Percentiles rank a stretch among this genome's conserved stretches.
These are phyloP conservation scores for Shargacucullia verbasci DNA, from an alignment of 2,888 invertebrate genomes.

Conservation along the genomic window DNA sequence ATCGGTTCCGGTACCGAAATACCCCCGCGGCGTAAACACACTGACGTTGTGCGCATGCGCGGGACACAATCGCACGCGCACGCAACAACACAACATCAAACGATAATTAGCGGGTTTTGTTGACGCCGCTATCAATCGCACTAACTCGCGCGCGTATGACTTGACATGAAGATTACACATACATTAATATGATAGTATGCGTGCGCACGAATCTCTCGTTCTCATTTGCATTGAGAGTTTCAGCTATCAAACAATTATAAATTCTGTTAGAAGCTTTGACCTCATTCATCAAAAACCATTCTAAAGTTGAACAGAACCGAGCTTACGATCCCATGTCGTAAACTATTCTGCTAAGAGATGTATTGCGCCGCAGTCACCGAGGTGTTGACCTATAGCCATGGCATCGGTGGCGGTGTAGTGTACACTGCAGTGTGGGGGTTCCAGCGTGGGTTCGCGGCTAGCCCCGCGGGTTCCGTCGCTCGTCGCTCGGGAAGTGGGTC, in stretches of 20 bases:
- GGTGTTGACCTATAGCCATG: conserved; percentile 4
- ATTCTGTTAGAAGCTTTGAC: conserved; percentile 35
- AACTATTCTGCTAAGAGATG: conserved; percentile 15
- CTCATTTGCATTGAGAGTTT: conserved; percentile 27
- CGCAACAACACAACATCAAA: conserved; percentile 45
- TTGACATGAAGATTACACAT: conserved; percentile 25
- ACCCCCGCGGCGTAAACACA: conserved; percentile 80
- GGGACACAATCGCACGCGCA: conserved; percentile 46
- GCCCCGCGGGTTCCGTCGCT: conserved; percentile 11
- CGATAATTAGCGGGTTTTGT: conserved; percentile 41
- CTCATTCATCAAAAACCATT: conserved; percentile 26
- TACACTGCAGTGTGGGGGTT: conserved; percentile 6
- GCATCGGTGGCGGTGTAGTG: not conserved
- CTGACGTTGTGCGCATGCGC: conserved; percentile 54
- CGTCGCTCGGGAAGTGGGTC: conserved; percentile 62
- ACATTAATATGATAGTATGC: conserved; percentile 26
- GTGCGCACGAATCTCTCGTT: conserved; percentile 28
- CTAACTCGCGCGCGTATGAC: conserved; percentile 16
- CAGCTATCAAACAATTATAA: conserved; percentile 24
- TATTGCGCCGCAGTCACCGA: conserved; percentile 8
- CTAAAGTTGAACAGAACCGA: conserved; percentile 36
- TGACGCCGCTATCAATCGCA: conserved; percentile 39
- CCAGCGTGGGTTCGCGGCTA: conserved; percentile 26
- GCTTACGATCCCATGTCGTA: conserved; percentile 24
- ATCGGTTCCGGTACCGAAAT: conserved; percentile 85